Evolutionary conservation across 2,797 vertebrate species (phyloP), one percentile per base, ranked within the genome.

Genomic region (Melanotaenia trifasciata): DNA sequence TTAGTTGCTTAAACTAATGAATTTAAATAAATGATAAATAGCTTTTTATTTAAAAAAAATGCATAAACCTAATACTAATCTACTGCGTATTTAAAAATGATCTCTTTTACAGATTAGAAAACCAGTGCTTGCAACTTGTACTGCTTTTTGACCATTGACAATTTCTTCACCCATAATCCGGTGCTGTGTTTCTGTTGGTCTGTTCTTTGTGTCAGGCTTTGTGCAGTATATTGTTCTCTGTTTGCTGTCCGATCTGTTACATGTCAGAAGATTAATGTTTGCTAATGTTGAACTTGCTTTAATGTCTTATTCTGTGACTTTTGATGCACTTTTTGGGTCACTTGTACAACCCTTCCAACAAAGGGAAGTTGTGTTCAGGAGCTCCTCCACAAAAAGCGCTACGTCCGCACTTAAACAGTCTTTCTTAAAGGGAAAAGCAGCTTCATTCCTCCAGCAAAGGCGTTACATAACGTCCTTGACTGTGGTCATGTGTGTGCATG

Each of bases 401-500:
- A 86, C 59, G 38, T 85, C 64, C 38, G 72, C 1, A 3, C 10
- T 47, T 0, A 58, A 81, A 40, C 4, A 0, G 10, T 14, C 59
- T 16, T 4, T 43, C 68, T 84, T 85, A 79, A 83, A 90, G 81
- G 76, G 78, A 62, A 67, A 54, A 73, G 66, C 71, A 16, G 63
- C 14, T 8, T 53, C 16, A 8, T 56, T 53, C 47, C 11, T 59
- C 43, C 33, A 66, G 40, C 54, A 60, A 40, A 4, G 66, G 62
- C 10, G 53, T 88, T 91, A 66, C 24, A 16, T 81, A 89, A 88
- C 65, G 43, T 35, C 16, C 60, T 2, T 14, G 56, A 6, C 18
- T 58, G 45, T 30, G 35, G 33, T 3, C 24, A 16, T 62, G 50
- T 53, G 53, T 53, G 57, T 11, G 4, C 18, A 36, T 16, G 8